Percentiles rank a stretch among this genome's conserved stretches.
Conservation (phyloP, 2,113 vertebrate genomes). For the Naja naja region DNA sequence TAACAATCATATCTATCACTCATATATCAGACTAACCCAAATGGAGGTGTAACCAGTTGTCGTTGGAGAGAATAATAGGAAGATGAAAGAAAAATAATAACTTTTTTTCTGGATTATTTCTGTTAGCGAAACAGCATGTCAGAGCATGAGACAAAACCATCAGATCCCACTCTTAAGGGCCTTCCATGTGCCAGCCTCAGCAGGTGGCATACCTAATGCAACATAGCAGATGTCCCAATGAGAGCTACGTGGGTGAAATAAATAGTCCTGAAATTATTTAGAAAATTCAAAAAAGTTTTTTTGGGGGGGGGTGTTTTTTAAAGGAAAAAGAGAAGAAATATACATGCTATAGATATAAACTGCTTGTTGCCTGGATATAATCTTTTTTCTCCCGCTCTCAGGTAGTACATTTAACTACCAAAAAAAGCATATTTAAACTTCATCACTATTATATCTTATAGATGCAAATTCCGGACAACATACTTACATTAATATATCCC, state of each 20-base stretch:
- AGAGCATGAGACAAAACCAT: background rate
- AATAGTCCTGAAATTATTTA: background rate
- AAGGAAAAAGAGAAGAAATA: background rate
- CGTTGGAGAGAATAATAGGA: background rate
- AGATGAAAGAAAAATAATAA: background rate
- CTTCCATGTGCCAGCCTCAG: slow-evolving; percentile 17
- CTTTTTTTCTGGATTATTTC: background rate
- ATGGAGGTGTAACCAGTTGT: background rate
- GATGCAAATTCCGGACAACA: background rate
- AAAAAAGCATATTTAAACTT: background rate
- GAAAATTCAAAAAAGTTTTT: background rate
- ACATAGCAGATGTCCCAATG: slow-evolving; percentile 19
- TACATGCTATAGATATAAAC: background rate
- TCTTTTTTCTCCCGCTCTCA: background rate
- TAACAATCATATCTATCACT: background rate
- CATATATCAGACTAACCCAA: background rate
- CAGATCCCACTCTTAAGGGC: background rate
- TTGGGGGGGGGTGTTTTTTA: background rate
- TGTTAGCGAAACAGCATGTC: background rate
- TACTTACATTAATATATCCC: background rate
- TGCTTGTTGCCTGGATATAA: background rate
- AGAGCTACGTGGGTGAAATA: slow-evolving; percentile 16
- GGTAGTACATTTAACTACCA: background rate
- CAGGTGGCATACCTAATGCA: slow-evolving; percentile 4
- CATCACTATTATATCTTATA: background rate